Conservation (phyloP, 2,888 invertebrate species). For the Meghimatium bilineatum region DNA sequence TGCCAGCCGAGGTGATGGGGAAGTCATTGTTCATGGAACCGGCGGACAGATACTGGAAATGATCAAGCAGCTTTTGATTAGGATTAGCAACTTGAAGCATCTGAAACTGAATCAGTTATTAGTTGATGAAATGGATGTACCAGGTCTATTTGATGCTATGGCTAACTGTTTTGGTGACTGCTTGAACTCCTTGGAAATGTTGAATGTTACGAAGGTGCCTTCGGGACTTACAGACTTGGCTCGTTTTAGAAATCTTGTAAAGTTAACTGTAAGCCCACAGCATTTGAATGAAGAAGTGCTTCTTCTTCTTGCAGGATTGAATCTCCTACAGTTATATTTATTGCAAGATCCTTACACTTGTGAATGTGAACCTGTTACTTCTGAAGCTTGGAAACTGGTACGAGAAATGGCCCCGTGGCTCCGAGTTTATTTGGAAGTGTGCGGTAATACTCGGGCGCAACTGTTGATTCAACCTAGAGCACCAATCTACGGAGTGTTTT, state of each 20-base stretch:
- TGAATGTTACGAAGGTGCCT: conserved; percentile 84
- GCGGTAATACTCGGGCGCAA: conserved; percentile 76
- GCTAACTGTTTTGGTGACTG: conserved; percentile 81
- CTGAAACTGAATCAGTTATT: conserved; percentile 86
- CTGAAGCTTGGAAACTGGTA: conserved; percentile 79
- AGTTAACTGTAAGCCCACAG: conserved; percentile 79
- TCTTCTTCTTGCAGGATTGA: conserved; percentile 82
- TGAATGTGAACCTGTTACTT: conserved; percentile 65
- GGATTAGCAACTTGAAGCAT: conserved; percentile 82
- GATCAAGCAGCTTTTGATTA: conserved; percentile 80
- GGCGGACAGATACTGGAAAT: conserved; percentile 80
- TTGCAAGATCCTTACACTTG: conserved; percentile 82
- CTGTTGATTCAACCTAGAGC: conserved; percentile 84
- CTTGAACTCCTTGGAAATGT: conserved; percentile 82
- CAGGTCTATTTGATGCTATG: conserved; percentile 85
- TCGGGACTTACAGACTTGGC: conserved; percentile 85
- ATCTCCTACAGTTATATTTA: conserved; percentile 83
- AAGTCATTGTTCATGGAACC: conserved; percentile 83
- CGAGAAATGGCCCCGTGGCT: conserved; percentile 81
- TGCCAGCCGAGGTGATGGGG: conserved; percentile 67
- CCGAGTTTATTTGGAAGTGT: conserved; percentile 84
- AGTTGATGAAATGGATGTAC: conserved; percentile 83
- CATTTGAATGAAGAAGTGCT: conserved; percentile 86
- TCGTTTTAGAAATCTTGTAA: conserved; percentile 85
- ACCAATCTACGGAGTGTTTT: conserved; percentile 83